Evolutionary conservation across 1,140 invertebrate genomes (phyloP).

Genomic region (Drosophila ogumai): DNA sequence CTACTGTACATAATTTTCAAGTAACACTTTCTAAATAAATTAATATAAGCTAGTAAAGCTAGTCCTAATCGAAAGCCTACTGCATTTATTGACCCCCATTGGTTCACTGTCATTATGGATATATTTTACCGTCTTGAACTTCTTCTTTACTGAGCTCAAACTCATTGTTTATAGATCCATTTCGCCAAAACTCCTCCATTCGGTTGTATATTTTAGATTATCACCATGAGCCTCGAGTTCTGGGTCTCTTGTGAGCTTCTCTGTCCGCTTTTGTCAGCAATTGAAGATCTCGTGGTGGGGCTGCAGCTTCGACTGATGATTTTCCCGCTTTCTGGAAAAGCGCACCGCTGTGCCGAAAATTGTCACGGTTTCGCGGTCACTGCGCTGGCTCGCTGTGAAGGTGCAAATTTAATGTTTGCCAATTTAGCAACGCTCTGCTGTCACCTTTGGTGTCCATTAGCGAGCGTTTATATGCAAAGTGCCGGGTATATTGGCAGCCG

Average conservation of each 20-base stretch:
- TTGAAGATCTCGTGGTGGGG: constrained; percentile 26
- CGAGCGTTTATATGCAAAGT: constrained; percentile 83
- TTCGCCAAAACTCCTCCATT: constrained; percentile 25
- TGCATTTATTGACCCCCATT: constrained; percentile 6
- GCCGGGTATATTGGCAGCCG: constrained; percentile 61
- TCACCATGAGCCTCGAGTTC: constrained; percentile 15
- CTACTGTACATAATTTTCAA: background rate
- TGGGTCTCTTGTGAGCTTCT: constrained; percentile 17
- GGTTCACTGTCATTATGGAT: background rate
- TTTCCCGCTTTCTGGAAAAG: constrained; percentile 73
- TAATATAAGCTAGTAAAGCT: background rate
- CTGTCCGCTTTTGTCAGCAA: constrained; percentile 14
- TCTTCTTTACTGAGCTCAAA: background rate
- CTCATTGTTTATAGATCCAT: constrained; percentile 28
- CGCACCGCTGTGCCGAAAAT: constrained; percentile 80
- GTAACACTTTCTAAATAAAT: background rate
- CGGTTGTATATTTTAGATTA: constrained; percentile 17
- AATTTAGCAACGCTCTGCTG: constrained; percentile 78
- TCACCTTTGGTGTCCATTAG: constrained; percentile 83
- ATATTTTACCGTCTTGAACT: constrained; percentile 3
- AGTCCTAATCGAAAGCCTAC: background rate
- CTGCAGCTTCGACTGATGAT: constrained; percentile 25
- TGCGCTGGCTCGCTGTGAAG: constrained; percentile 62
- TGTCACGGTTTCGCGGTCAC: constrained; percentile 69
- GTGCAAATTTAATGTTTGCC: constrained; percentile 83